These are phyloP conservation scores for Archegozetes longisetosus DNA, from an alignment of 1,140 invertebrate species.

Conservation along the genomic window DNA sequence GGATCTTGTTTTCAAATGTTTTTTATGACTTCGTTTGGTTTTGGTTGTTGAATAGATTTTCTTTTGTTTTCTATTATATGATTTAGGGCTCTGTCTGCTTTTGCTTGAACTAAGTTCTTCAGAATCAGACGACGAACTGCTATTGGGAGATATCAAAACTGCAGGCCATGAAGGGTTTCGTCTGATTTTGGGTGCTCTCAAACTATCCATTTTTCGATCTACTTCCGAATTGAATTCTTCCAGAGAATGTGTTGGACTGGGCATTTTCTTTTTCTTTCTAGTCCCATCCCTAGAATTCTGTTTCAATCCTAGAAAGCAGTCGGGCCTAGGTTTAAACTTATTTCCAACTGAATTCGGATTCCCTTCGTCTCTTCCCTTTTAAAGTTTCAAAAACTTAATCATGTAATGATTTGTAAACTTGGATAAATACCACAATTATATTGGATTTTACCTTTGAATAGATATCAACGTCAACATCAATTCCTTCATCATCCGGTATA, in stretches of 20 bases:
- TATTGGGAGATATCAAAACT: neutral
- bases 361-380: neutral
- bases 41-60: neutral
- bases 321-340: neutral
- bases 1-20: neutral
- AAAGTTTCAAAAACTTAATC: no score
- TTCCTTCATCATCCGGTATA: neutral
- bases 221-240: neutral
- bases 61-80: neutral
- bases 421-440: no score
- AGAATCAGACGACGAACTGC: slow-evolving; percentile 1
- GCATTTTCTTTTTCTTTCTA: neutral
- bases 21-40: neutral
- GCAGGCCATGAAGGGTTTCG: slow-evolving; percentile 9
- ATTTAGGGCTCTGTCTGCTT: neutral
- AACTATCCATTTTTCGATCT: neutral
- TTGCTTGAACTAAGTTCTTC: neutral
- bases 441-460: neutral
- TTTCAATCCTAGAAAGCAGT: neutral
- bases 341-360: neutral
- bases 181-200: neutral
- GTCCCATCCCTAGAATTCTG: neutral
- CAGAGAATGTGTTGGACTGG: neutral
- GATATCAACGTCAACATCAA: neutral
- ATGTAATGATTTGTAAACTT: no score